Evolutionary conservation across 2,113 vertebrate species (phyloP).

Genomic region (Oenanthe oenanthe): DNA sequence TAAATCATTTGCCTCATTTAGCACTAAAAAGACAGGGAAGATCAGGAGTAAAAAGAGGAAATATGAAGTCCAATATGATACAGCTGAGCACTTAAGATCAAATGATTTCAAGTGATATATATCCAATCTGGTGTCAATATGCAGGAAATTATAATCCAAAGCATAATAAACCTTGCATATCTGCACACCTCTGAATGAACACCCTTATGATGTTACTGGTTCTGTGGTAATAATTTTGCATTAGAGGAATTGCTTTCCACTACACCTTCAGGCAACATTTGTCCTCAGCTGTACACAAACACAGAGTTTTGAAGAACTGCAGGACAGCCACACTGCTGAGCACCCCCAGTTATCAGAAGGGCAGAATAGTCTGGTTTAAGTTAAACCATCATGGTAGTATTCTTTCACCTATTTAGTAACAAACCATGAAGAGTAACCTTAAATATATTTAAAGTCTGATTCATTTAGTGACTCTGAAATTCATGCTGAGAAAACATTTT

Average conservation of each 20-base stretch:
- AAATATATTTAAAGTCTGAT: neutral
- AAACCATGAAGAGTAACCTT: neutral
- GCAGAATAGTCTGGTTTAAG: neutral
- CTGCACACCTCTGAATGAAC: neutral
- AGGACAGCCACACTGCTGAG: neutral
- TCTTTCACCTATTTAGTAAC: neutral
- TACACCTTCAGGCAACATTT: neutral
- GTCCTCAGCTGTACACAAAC: neutral
- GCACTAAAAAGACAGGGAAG: slow-evolving; percentile 3
- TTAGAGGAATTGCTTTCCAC: neutral
- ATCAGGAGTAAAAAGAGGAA: neutral
- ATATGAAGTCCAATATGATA: neutral
- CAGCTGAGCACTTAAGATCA: neutral
- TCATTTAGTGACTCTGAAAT: neutral
- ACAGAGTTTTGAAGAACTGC: neutral
- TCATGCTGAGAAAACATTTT: neutral
- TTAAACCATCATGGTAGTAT: neutral
- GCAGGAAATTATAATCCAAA: neutral
- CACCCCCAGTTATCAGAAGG: neutral
- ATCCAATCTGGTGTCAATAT: neutral
- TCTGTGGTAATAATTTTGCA: neutral
- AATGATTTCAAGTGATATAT: neutral
- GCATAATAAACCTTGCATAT: neutral
- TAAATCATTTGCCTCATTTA: slow-evolving; percentile 17
- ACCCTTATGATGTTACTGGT: neutral